Base-by-base conservation (phyloP, 2,113 vertebrate genomes). In the Phylloscopus trochilus region DNA sequence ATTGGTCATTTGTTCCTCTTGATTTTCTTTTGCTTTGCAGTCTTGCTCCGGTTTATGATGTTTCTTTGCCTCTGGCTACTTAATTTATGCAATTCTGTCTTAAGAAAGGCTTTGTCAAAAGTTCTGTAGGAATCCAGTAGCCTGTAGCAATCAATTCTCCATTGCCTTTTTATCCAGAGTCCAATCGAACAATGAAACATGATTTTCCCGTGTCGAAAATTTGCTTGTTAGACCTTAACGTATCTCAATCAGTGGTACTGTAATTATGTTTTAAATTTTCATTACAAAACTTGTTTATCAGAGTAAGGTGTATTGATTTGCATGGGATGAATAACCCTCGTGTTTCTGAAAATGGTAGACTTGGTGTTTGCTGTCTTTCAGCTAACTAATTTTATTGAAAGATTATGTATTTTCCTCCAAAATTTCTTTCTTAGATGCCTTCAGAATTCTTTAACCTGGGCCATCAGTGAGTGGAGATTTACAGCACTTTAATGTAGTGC, bases 181-280 rank as follows among this genome's bases (percentile, higher is more conserved):
- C 46, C n/a, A 70, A 56, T 10, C 9, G 52, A 82, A 87, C 30
- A 74, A 55, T 84, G 73, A 85, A 87, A 81, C n/a, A 41, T 69
- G 52, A 51, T 95, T 95, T 94, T 76, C 35, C 53, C 52, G 17
- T 75, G 41, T 49, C 18, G 49, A 82, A 87, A 90, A 93, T 68
- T 43, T 87, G 21, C 73, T 90, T 78, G 39, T 89, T 89, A 86
- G 72, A 62, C 53, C 30, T 76, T 77, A 83, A 63, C 0, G 0
- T 62, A 76, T 84, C 73, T 90, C 86, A 75, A n/a, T 93, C 90
- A 73, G 58, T 81, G 49, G 21, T 2, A 1, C 47, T 85, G 52
- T 84, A 94, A 92, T 84, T 91, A 76, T 79, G 24, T 75, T 95
- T 87, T 83, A 84, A 93, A 90, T 89, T 93, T 93, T 92, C 62